A percentile compares a stretch with the other conserved stretches of the same genome.
phyloP scores from a whole-genome alignment of 2,888 invertebrate genomes.

The Rhyacophila evoluta region DNA sequence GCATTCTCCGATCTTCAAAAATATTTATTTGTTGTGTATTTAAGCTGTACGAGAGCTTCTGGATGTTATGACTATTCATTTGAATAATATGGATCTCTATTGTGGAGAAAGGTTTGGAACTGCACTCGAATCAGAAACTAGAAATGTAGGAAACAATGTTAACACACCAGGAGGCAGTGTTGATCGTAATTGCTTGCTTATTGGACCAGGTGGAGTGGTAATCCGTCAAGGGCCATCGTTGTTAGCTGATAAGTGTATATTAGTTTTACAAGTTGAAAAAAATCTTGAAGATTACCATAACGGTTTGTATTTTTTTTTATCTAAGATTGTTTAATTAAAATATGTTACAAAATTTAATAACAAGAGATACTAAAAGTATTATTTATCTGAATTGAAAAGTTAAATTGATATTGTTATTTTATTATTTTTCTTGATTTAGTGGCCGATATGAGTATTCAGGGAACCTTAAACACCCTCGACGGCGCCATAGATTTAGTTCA shows the following conservation, averaged over 20 bases:
- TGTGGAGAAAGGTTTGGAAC: conserved; percentile 67
- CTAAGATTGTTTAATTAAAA: no score
- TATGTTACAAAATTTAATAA: no score
- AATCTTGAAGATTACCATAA: conserved; percentile 78
- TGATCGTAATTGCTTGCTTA: conserved; percentile 58
- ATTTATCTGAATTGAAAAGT: no score
- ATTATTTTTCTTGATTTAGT: conserved; percentile 66
- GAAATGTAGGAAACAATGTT: conserved; percentile 54
- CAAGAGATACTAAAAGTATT: no score
- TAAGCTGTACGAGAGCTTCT: conserved; percentile 71
- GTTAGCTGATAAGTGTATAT: conserved; percentile 84
- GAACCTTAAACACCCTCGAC: conserved; percentile 87
- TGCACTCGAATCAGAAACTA: conserved; percentile 50
- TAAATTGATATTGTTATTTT: no score
- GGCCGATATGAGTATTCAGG: conserved; percentile 87
- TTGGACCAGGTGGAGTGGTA: conserved; percentile 64
- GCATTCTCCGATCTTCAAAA: no score
- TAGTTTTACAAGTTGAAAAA: conserved; percentile 84
- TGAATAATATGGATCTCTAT: conserved; percentile 83
- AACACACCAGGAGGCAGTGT: conserved; percentile 51
- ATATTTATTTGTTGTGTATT: no score
- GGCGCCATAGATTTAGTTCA: conserved; percentile 85
- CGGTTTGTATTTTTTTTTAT: conserved; percentile 61
- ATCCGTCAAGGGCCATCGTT: conserved; percentile 75
- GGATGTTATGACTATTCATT: conserved; percentile 79